Percentiles rank a stretch among this genome's conserved stretches.
Evolutionary conservation across 2,888 invertebrate species (phyloP).

Genomic region (Tipula confusa): DNA sequence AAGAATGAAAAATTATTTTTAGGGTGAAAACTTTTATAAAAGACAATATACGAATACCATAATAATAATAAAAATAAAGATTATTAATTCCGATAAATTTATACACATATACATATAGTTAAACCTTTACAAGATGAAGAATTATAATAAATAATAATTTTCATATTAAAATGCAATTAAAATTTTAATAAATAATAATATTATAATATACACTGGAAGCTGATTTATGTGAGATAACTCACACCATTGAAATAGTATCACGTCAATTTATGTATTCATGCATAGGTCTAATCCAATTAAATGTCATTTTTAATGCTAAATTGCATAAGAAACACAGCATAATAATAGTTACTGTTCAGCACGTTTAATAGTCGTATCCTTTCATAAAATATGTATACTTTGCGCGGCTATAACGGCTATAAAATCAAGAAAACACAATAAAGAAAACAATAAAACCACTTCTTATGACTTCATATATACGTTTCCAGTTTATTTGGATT

Average conservation of each 20-base stretch:
- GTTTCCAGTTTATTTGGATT: too few relatives aligned
- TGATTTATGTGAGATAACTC: constrained; percentile 27
- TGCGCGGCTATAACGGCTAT: too few relatives aligned
- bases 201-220: constrained; percentile 1
- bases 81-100: background rate
- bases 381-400: too few relatives aligned
- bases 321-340: background rate
- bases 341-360: too few relatives aligned
- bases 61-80: background rate
- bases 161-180: background rate
- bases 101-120: background rate
- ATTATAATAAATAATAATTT: background rate
- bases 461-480: too few relatives aligned
- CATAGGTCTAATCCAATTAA: too few relatives aligned
- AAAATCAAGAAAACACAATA: background rate
- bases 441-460: background rate
- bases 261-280: background rate
- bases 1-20: background rate
- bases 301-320: background rate
- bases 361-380: background rate
- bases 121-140: background rate
- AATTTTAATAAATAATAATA: background rate
- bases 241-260: constrained; percentile 16
- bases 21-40: background rate
- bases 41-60: background rate